Percentiles rank a stretch among this genome's conserved stretches.
Conservation (phyloP, 92 coral and sea anemone species). For the Micromussa lordhowensis region DNA sequence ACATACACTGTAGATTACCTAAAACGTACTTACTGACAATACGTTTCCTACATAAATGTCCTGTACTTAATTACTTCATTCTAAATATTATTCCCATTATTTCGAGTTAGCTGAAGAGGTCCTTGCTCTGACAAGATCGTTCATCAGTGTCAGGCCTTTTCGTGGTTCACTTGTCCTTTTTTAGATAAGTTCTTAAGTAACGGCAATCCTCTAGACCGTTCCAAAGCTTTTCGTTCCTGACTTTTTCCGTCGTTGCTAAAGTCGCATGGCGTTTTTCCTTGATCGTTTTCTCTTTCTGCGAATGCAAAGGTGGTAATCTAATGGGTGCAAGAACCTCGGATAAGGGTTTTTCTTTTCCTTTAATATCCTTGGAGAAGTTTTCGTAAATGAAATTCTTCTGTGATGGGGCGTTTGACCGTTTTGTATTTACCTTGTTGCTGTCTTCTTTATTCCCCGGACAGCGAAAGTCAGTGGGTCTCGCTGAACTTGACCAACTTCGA, state of each 20-base stretch:
- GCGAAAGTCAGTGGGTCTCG: neutral
- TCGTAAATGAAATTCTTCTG: neutral
- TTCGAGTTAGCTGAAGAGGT: no score
- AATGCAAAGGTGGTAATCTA: slow-evolving; percentile 30
- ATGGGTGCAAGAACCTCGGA: slow-evolving; percentile 26
- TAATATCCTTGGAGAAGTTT: slow-evolving; percentile 1
- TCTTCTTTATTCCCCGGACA: neutral
- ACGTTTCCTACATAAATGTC: no score
- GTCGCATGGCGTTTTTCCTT: neutral
- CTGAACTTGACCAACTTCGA: slow-evolving; percentile 4
- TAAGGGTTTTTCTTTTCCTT: neutral
- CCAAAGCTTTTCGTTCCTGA: neutral
- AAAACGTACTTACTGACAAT: no score
- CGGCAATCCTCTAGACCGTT: slow-evolving; percentile 34
- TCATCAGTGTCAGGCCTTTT: no score
- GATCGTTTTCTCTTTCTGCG: neutral
- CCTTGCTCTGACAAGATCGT: no score
- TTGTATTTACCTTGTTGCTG: neutral
- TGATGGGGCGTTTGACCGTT: neutral
- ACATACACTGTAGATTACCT: no score
- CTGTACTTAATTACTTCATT: no score
- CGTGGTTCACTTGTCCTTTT: neutral
- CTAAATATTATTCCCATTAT: no score
- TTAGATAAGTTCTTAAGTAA: slow-evolving; percentile 18
- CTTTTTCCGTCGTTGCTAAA: neutral